phyloP scores from a whole-genome alignment of 2,113 vertebrate genomes.

The Pterocles orientalis region DNA sequence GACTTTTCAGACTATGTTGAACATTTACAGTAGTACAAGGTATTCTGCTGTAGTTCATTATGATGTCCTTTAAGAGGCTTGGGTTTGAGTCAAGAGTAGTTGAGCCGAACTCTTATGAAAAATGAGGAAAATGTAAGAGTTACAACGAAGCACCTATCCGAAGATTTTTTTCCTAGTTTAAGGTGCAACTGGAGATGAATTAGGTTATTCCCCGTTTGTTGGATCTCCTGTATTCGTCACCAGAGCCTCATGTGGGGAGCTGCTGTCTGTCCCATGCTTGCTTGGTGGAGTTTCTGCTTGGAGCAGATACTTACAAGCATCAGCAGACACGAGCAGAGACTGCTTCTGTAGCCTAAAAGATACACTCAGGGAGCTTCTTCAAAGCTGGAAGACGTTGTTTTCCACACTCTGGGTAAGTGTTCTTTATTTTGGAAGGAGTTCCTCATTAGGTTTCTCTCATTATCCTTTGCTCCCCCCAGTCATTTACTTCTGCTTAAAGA shows the following conservation, averaged over 20 bases:
- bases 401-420: not conserved
- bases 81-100: not conserved
- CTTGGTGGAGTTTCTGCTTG: not conserved
- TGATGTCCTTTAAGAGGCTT: not conserved
- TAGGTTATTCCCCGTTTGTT: not conserved
- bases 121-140: rapidly evolving
- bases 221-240: not conserved
- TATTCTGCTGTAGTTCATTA: not conserved
- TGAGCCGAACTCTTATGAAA: not conserved
- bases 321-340: not conserved
- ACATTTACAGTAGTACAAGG: not conserved
- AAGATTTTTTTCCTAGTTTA: not conserved
- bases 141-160: not conserved
- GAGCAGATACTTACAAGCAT: not conserved
- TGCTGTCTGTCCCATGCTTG: not conserved
- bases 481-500: not conserved
- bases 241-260: not conserved
- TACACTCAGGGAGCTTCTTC: not conserved
- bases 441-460: not conserved
- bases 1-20: not conserved
- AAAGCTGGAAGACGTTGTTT: not conserved
- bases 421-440: not conserved
- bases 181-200: not conserved
- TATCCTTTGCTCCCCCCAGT: not conserved
- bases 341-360: not conserved